phyloP scores from a whole-genome alignment of 2,888 invertebrate species.

The Ichneumon xanthorius region DNA sequence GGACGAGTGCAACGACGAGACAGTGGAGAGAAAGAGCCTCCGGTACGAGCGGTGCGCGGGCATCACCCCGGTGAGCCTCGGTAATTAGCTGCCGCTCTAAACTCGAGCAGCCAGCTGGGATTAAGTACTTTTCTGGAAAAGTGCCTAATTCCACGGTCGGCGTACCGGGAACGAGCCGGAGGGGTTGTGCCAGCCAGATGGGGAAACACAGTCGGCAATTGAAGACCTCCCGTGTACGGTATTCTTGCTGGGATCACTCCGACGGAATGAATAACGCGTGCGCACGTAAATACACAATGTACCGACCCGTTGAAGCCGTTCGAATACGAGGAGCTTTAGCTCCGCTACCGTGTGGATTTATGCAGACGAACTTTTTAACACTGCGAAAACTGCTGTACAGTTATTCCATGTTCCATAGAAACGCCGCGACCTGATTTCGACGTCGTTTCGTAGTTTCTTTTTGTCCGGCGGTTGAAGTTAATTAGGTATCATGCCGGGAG shows the following conservation, averaged over 20 bases:
- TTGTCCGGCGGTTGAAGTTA: conserved; percentile 26
- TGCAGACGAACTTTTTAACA: conserved; percentile 18
- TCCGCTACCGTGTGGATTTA: background rate
- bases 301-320: conserved; percentile 17
- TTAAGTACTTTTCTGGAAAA: conserved; percentile 74
- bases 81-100: conserved; percentile 72
- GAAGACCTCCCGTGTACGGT: conserved; percentile 30
- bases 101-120: conserved; percentile 67
- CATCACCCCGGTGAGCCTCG: conserved; percentile 36
- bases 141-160: conserved; percentile 74
- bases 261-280: conserved; percentile 4
- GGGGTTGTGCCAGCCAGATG: background rate
- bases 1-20: conserved; percentile 36
- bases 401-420: background rate
- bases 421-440: background rate
- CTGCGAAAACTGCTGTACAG: background rate
- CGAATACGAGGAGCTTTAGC: background rate
- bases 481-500: conserved; percentile 59
- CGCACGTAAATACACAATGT: conserved; percentile 4
- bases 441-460: background rate
- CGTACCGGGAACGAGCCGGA: conserved; percentile 29
- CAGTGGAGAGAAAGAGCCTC: conserved; percentile 5
- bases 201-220: conserved; percentile 26
- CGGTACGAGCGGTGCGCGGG: conserved; percentile 33
- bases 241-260: conserved; percentile 7